A percentile compares a stretch with the other conserved stretches of the same genome.
Evolutionary conservation across 2,888 invertebrate genomes (phyloP).

Genomic region (Conus canariensis): DNA sequence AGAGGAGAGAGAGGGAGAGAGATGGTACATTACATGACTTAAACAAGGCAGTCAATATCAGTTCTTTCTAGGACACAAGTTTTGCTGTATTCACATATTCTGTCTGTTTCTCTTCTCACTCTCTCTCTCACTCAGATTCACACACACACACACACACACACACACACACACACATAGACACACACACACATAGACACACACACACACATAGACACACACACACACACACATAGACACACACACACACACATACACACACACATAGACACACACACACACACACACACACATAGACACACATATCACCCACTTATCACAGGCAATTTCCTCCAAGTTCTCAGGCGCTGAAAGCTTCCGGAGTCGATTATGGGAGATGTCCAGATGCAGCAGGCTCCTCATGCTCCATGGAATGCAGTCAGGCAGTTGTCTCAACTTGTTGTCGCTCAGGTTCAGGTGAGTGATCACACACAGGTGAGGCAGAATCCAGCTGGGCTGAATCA

Average conservation of each 20-base stretch:
- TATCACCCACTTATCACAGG: slow-evolving; percentile 45
- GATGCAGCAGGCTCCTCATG: slow-evolving; percentile 55
- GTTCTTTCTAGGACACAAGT: no score
- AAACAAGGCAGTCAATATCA: no score
- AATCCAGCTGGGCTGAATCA: slow-evolving; percentile 58
- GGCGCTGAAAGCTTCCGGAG: slow-evolving; percentile 49
- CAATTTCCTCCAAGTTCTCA: slow-evolving; percentile 13
- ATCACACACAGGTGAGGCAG: slow-evolving; percentile 50
- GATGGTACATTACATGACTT: no score
- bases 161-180: background rate
- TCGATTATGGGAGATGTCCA: slow-evolving; percentile 58
- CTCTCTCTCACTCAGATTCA: no score
- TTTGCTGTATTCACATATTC: no score
- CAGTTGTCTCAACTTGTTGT: slow-evolving; percentile 58
- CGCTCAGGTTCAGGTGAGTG: slow-evolving; percentile 58
- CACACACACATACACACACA: background rate
- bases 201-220: background rate
- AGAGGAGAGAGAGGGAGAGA: no score
- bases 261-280: background rate
- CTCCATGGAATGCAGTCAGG: slow-evolving; percentile 64
- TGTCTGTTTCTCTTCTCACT: no score
- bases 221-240: background rate
- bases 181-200: background rate
- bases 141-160: no score
- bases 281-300: background rate